Conservation (phyloP, 2,888 invertebrate species). For the Brenthis hecate region DNA sequence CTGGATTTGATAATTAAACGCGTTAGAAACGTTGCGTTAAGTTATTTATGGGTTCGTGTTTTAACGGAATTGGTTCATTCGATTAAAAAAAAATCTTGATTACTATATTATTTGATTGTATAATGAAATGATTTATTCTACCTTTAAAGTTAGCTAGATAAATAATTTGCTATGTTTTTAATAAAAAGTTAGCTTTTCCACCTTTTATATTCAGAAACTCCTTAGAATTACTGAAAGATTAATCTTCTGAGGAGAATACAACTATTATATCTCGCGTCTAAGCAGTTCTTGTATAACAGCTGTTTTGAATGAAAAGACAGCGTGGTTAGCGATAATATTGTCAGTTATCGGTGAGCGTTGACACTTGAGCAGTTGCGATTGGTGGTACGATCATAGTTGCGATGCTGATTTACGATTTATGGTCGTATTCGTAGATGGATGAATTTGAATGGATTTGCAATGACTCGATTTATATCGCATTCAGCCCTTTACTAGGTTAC, state of each 20-base stretch:
- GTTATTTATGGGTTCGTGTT: conserved; percentile 40
- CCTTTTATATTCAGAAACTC: background rate
- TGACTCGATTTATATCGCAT: conserved; percentile 11
- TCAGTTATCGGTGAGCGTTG: conserved; percentile 50
- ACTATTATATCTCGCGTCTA: conserved; percentile 20
- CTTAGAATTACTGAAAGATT: conserved; percentile 7
- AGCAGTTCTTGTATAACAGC: conserved; percentile 30
- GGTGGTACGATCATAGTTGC: conserved; percentile 39
- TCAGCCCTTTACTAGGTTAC: conserved; percentile 18
- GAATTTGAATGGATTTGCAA: conserved; percentile 13
- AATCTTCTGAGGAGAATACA: conserved; percentile 24
- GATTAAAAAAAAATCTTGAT: conserved; percentile 9
- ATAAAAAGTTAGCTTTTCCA: too few relatives aligned
- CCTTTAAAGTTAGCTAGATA: background rate
- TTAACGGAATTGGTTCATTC: conserved; percentile 39
- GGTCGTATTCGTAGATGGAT: conserved; percentile 9
- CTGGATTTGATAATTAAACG: conserved; percentile 45
- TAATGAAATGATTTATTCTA: background rate
- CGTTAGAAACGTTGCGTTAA: conserved; percentile 38
- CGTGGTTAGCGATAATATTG: conserved; percentile 47
- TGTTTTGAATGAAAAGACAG: conserved; percentile 46
- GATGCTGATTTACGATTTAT: conserved; percentile 30
- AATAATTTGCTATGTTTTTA: background rate
- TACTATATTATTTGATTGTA: background rate
- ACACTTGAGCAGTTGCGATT: conserved; percentile 40